Conservation (phyloP, 2,797 vertebrate genomes). For the Anabas testudineus region DNA sequence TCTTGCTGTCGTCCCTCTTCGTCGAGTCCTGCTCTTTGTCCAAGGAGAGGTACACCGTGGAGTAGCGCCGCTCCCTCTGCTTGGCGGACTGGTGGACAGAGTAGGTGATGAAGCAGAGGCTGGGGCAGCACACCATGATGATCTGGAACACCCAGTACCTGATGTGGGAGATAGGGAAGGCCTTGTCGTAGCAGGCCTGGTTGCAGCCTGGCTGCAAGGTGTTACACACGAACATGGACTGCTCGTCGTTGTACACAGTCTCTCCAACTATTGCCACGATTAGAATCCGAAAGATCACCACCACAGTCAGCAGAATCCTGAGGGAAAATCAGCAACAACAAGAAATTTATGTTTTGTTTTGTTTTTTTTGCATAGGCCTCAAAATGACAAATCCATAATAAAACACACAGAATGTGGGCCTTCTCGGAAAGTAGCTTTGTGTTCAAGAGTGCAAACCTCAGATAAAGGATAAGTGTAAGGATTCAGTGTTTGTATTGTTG, state of each 20-base stretch:
- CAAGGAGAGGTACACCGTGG: conserved; percentile 89
- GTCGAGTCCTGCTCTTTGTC: conserved; percentile 88
- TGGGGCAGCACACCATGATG: conserved; percentile 95
- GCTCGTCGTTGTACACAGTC: conserved; percentile 95
- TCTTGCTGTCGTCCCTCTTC: conserved; percentile 90
- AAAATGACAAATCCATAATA: neutral
- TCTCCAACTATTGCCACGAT: conserved; percentile 96
- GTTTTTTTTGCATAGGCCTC: neutral
- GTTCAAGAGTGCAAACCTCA: too few relatives aligned
- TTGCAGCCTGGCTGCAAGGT: conserved; percentile 95
- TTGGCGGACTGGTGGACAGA: conserved; percentile 95
- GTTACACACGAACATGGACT: conserved; percentile 96
- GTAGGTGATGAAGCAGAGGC: conserved; percentile 95
- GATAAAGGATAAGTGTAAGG: too few relatives aligned
- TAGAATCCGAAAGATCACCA: conserved; percentile 96
- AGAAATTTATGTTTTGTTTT: neutral
- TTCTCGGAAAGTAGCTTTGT: neutral
- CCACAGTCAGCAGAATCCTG: conserved; percentile 95
- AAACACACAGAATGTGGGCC: neutral
- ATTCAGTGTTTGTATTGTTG: neutral
- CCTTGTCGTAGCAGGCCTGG: conserved; percentile 95
- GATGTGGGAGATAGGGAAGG: conserved; percentile 95
- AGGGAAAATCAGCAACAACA: conserved; percentile 48
- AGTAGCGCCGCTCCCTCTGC: conserved; percentile 90
- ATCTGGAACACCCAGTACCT: conserved; percentile 97